These are phyloP conservation scores for Lypha dubia DNA, from an alignment of 2,888 invertebrate genomes.

Conservation along the genomic window DNA sequence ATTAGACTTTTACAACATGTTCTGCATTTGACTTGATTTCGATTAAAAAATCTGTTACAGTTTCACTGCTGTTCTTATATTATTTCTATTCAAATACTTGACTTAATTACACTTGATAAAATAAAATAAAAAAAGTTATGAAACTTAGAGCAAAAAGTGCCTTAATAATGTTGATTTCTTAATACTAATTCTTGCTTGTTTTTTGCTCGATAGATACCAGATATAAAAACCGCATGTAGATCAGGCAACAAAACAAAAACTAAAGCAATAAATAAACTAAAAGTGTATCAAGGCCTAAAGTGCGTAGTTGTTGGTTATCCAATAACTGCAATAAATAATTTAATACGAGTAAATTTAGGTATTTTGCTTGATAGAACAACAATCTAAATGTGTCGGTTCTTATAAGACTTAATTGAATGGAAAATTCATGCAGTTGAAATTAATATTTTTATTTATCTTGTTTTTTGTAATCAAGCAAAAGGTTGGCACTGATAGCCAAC, in stretches of 20 bases:
- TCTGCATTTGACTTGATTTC: not conserved
- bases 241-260: not conserved
- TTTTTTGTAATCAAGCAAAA: no score
- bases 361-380: slow-evolving; percentile 9
- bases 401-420: not conserved
- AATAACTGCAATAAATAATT: not conserved
- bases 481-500: no score
- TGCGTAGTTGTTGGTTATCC: not conserved
- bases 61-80: slow-evolving; percentile 7
- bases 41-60: slow-evolving; percentile 30
- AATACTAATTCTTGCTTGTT: not conserved
- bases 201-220: not conserved
- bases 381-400: not conserved
- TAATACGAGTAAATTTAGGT: not conserved
- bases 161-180: not conserved
- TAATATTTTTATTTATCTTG: not conserved
- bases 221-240: not conserved
- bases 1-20: slow-evolving; percentile 11
- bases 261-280: not conserved
- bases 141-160: not conserved
- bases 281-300: slow-evolving; percentile 9
- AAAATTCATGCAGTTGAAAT: no score
- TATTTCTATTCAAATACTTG: not conserved
- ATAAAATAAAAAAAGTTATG: not conserved
- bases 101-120: not conserved